phyloP scores from a whole-genome alignment of 64 coral and sea anemone species.

The Montipora efflorescens region DNA sequence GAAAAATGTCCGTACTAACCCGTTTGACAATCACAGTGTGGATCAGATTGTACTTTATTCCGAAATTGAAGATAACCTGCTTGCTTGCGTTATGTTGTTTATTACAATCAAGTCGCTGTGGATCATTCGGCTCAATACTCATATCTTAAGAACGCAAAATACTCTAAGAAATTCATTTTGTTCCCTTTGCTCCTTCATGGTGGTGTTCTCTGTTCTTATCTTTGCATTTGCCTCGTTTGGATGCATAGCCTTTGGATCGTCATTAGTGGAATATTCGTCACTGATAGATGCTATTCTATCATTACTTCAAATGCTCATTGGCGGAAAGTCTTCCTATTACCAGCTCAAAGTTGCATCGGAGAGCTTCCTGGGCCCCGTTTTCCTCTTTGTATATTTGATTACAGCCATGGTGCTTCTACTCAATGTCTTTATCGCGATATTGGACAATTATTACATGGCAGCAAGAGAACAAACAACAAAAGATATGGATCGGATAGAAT shows the following conservation, averaged over 20 bases:
- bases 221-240: conserved; percentile 48
- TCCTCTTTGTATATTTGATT: conserved; percentile 60
- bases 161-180: conserved; percentile 51
- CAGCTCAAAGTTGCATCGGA: conserved; percentile 39
- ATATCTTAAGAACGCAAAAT: conserved; percentile 52
- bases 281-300: conserved; percentile 37
- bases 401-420: conserved; percentile 29
- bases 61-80: conserved; percentile 61
- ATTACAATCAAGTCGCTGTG: conserved; percentile 62
- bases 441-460: conserved; percentile 55
- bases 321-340: conserved; percentile 53
- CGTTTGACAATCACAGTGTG: conserved; percentile 64
- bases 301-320: conserved; percentile 60
- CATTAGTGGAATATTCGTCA: conserved; percentile 57
- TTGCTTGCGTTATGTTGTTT: conserved; percentile 70
- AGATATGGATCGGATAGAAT: conserved; percentile 29
- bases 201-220: conserved; percentile 43
- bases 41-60: conserved; percentile 73
- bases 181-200: conserved; percentile 29
- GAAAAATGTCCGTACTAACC: conserved; percentile 51
- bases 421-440: conserved; percentile 68
- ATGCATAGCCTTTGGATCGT: conserved; percentile 61
- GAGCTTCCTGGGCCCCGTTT: conserved; percentile 42
- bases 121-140: conserved; percentile 65
- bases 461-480: conserved; percentile 19